Base-by-base conservation (phyloP, 2,113 vertebrate genomes). In the Neomonachus schauinslandi region DNA sequence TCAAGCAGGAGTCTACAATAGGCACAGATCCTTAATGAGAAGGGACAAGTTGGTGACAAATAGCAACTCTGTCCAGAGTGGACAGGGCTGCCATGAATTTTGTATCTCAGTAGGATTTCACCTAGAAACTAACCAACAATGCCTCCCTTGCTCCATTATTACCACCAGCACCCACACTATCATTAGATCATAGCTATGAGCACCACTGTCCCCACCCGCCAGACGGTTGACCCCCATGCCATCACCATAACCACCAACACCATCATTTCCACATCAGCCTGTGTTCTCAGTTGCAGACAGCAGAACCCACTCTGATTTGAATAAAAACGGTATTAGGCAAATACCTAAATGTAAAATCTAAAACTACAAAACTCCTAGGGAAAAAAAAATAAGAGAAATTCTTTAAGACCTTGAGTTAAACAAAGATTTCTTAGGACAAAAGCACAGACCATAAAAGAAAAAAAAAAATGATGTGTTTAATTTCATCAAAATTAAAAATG, bases 401-500 rank as follows among this genome's bases (percentile, higher is more conserved):
- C 49, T 51, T 57, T 49, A 90, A 82, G 80, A 65, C 33, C 36
- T 59, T 65, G 74, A 1, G 2, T 77, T 76, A 91, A 7, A n/a
- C 55, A 74, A 94, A 83, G 61, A 33, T 88, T 95, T 57, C 86
- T 93, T 42, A 79, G 77, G 57, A 82, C n/a, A 57, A 65, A 87
- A 81, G 36, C 53, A 94, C 21, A 84, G 61, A 51, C 9, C 24
- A 65, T 69, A 33, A 91, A 85, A 81, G 90, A 18, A 71, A 77
- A 81, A 63, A 72, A 72, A 67, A 84, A 59, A 7, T 0, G n/a
- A 59, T 63, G n/a, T 13, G 57, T 65, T 49, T 55, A 77, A 53
- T 55, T 87, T n/a, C 31, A 26, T n/a, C 91, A 71, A 24, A 86
- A 69, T 89, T 33, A 31, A 39, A 91, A 85, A 79, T 4, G 4